Conservation (phyloP, 2,888 invertebrate genomes). For the Venustoraphidia nigricollis region DNA sequence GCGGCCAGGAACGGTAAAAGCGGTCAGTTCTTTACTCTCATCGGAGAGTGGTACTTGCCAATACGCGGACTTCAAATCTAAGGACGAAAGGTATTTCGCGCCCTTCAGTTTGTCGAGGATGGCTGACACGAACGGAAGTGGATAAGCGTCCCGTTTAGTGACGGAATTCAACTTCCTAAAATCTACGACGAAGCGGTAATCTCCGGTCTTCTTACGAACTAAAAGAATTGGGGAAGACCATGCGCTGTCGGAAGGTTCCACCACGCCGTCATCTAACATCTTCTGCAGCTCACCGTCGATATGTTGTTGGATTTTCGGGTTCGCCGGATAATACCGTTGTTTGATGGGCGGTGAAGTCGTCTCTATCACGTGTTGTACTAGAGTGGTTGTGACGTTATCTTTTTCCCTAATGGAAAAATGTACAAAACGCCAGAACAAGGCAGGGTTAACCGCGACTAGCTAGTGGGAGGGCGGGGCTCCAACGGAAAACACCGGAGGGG, state of each 20-base stretch:
- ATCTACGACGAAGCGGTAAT: not conserved
- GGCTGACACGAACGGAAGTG: not conserved
- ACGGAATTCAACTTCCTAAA: not conserved
- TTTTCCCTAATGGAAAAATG: slow-evolving; percentile 14
- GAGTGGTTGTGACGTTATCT: no score
- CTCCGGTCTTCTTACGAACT: slow-evolving; percentile 5
- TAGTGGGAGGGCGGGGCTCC: no score
- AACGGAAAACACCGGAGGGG: no score
- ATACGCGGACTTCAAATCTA: not conserved
- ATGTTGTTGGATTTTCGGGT: slow-evolving; percentile 6
- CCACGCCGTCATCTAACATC: slow-evolving; percentile 7
- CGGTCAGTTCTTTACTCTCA: not conserved
- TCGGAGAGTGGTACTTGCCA: not conserved
- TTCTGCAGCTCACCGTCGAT: slow-evolving; percentile 7
- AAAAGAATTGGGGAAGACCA: slow-evolving; percentile 13
- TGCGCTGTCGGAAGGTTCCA: slow-evolving; percentile 11
- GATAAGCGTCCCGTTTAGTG: not conserved
- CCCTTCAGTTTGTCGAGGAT: not conserved
- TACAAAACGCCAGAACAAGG: no score
- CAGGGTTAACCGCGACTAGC: no score
- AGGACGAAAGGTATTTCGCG: not conserved
- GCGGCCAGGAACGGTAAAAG: not conserved
- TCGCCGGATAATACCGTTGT: slow-evolving; percentile 9
- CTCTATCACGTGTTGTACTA: not conserved
- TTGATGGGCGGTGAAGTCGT: slow-evolving; percentile 5